Conservation (phyloP, 2,113 vertebrate genomes). For the Pitta sordida region DNA sequence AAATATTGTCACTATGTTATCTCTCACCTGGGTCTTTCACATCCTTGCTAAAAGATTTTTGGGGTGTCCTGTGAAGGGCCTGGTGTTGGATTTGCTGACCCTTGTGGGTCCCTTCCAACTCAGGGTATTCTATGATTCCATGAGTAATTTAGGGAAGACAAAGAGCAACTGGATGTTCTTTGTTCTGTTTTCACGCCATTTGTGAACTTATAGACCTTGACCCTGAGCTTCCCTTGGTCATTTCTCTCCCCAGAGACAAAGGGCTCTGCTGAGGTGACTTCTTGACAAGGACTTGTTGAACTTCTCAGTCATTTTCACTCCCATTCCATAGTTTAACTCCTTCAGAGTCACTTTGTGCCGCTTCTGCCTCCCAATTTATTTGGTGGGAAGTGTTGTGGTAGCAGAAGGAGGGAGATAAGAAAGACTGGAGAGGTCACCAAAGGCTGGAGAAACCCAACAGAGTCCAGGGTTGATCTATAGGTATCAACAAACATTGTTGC, state of each 20-base stretch:
- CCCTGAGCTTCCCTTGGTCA: not conserved
- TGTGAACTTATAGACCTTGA: not conserved
- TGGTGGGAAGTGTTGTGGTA: not conserved
- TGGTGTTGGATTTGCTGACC: not conserved
- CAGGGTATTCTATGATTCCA: accelerated
- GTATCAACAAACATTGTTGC: not conserved
- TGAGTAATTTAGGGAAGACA: not conserved
- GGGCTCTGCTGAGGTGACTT: not conserved
- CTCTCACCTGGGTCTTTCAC: not conserved
- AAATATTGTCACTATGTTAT: not conserved
- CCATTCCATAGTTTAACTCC: not conserved
- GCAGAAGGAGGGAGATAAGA: not conserved
- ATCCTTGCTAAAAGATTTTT: not conserved
- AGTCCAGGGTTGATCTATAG: not conserved
- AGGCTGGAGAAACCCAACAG: constrained; percentile 2
- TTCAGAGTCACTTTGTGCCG: not conserved
- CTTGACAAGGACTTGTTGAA: not conserved
- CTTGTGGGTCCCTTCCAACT: not conserved
- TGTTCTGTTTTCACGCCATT: not conserved
- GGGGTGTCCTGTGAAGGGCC: not conserved
- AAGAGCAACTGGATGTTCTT: not conserved
- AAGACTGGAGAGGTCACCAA: not conserved
- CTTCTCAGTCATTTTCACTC: not conserved
- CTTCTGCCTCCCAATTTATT: not conserved
- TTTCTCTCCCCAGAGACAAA: not conserved